Evolutionary conservation across 2,797 vertebrate species (phyloP), one percentile per base, ranked within the genome.

Genomic region (Enteromius fasciolatus): DNA sequence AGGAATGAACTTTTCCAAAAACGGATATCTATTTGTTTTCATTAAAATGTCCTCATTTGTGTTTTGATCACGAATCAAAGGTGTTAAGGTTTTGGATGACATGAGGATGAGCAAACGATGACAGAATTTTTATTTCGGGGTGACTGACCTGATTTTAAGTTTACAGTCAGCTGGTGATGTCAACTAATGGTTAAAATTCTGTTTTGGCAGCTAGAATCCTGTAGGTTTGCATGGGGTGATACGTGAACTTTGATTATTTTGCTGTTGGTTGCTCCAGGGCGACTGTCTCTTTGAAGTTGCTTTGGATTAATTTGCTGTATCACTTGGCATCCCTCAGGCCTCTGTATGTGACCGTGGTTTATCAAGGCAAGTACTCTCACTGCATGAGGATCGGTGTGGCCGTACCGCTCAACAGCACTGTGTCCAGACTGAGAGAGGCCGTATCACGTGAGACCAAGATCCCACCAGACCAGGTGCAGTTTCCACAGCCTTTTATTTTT

Each of bases 311-410:
- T 44, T 14, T 68, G 28, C 63, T 41, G 50, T 5, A 18, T 72
- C 8, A 33, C 3, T 89, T 44, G 90, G 74, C 83, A 82, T 78
- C 23, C 86, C 85, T 6, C 92, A 99, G 98, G 92, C 97, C 98
- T 0, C 93, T 99, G 44, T 99, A 97, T 18, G 88, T 99, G 91
- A 99, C 98, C 0, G 96, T 99, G 90, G 98, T 99, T 78, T 99
- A 99, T 92, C 97, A 96, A 91, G 98, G 98, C 57, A 99, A 98
- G 87, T 98, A 98, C 88, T 99, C 98, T 0, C 98, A 99, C 92
- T 99, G 98, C 89, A 99, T 99, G 96, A 93, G 97, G 84, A 96
- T 99, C 0, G 98, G 98, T 0, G 97, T 99, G 69, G 97, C 98
- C 0, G 96, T 99, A 86, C 98, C 98, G 61, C 90, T 99, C 82